A percentile compares a stretch with the other conserved stretches of the same genome.
These are phyloP conservation scores for Xiphophorus couchianus DNA, from an alignment of 2,113 vertebrate genomes.

Conservation along the genomic window DNA sequence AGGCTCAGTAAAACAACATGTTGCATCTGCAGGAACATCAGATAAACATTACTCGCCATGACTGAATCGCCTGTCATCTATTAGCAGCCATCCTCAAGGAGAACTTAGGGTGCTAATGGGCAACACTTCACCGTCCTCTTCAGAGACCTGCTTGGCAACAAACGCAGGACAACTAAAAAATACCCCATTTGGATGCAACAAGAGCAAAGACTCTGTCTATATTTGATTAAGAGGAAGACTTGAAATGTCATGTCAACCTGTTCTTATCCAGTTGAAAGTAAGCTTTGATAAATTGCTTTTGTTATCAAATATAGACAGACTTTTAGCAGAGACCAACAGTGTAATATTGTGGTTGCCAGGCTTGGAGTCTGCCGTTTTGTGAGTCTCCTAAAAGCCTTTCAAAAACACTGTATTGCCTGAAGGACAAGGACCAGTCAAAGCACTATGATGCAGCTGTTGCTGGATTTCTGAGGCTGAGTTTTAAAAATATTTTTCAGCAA, in stretches of 20 bases:
- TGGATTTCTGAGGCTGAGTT: neutral
- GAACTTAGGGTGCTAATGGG: conserved; percentile 66
- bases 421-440: conserved; percentile 7
- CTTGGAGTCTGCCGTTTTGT: conserved; percentile 2
- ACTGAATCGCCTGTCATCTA: conserved; percentile 48
- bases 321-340: neutral
- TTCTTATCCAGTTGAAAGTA: neutral
- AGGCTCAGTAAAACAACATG: conserved; percentile 20
- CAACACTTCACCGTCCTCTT: conserved; percentile 53
- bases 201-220: conserved; percentile 7
- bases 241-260: neutral
- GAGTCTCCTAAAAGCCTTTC: conserved; percentile 30
- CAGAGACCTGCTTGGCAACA: conserved; percentile 33
- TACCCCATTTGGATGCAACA: conserved; percentile 37
- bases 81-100: conserved; percentile 45
- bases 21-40: conserved; percentile 34
- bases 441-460: neutral
- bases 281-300: neutral
- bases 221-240: neutral
- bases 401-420: conserved; percentile 9
- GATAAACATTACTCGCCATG: conserved; percentile 48
- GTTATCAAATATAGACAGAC: neutral
- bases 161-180: conserved; percentile 18
- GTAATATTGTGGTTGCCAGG: neutral
- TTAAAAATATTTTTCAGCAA: neutral